Evolutionary conservation across 2,888 invertebrate genomes (phyloP).

Genomic region (Eurytoma adleriae): DNA sequence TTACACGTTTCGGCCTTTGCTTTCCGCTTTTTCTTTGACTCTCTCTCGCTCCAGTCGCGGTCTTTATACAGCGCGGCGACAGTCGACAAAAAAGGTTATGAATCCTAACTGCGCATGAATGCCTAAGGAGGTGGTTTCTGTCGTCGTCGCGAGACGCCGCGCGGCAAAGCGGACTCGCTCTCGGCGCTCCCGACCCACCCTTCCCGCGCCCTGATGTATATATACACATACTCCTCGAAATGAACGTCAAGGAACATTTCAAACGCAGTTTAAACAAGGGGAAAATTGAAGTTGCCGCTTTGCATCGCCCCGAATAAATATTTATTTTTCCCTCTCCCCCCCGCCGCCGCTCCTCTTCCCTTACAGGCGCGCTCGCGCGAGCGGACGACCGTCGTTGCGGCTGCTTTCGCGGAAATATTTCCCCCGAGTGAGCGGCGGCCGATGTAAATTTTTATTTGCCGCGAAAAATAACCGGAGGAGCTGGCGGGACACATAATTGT

Average conservation of each 20-base stretch:
- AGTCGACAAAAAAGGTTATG: constrained; percentile 65
- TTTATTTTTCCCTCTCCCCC: constrained; percentile 36
- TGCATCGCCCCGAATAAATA: constrained; percentile 52
- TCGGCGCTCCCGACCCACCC: too few relatives aligned
- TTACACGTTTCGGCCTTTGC: constrained; percentile 40
- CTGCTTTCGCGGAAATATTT: constrained; percentile 41
- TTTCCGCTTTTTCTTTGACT: constrained; percentile 51
- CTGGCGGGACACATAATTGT: constrained; percentile 19
- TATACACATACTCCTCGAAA: constrained; percentile 41
- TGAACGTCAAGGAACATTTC: constrained; percentile 51
- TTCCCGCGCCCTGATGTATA: constrained; percentile 15
- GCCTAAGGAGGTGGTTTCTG: constrained; percentile 60
- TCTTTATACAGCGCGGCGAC: constrained; percentile 40
- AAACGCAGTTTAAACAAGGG: constrained; percentile 56
- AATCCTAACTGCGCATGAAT: constrained; percentile 72
- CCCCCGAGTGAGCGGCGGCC: constrained; percentile 13
- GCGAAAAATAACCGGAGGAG: neutral
- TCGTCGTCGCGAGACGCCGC: too few relatives aligned
- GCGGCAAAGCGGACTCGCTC: too few relatives aligned
- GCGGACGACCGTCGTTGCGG: neutral
- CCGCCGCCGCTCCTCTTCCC: neutral
- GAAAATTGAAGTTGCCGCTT: constrained; percentile 54
- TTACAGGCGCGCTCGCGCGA: neutral
- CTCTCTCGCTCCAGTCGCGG: neutral
- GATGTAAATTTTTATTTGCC: constrained; percentile 17